Evolutionary conservation across 1,140 invertebrate genomes (phyloP).

Genomic region (Pseudomyrmex dendroicus): DNA sequence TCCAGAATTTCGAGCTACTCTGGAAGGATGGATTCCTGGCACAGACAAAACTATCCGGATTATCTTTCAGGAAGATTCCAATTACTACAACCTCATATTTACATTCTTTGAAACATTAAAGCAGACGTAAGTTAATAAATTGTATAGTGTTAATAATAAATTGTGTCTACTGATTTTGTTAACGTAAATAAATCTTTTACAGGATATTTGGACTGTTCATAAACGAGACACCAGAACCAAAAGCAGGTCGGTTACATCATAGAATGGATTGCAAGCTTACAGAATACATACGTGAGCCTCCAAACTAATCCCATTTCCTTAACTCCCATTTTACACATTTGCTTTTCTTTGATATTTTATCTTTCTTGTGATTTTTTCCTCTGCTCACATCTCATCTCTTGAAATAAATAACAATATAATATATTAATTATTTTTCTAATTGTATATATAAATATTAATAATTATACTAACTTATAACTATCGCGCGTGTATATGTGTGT

Average conservation of each 20-base stretch:
- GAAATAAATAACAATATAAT: slow-evolving; percentile 11
- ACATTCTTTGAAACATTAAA: slow-evolving; percentile 78
- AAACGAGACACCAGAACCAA: slow-evolving; percentile 62
- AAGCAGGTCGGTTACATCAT: slow-evolving; percentile 74
- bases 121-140: slow-evolving; percentile 74
- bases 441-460: slow-evolving; percentile 12
- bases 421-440: slow-evolving; percentile 12
- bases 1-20: slow-evolving; percentile 87
- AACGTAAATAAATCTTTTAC: slow-evolving; percentile 52
- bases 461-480: slow-evolving; percentile 69
- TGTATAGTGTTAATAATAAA: background rate
- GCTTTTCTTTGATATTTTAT: background rate
- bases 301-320: slow-evolving; percentile 12
- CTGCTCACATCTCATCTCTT: background rate
- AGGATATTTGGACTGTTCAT: slow-evolving; percentile 71
- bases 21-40: slow-evolving; percentile 89
- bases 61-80: slow-evolving; percentile 88
- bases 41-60: slow-evolving; percentile 88
- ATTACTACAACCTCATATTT: slow-evolving; percentile 82
- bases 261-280: slow-evolving; percentile 71
- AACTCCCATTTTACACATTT: background rate
- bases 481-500: slow-evolving; percentile 63
- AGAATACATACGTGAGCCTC: slow-evolving; percentile 80
- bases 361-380: slow-evolving; percentile 8
- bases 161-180: slow-evolving; percentile 11